Evolutionary conservation across 2,888 invertebrate genomes (phyloP).

Genomic region (Drosophila stalkeri): DNA sequence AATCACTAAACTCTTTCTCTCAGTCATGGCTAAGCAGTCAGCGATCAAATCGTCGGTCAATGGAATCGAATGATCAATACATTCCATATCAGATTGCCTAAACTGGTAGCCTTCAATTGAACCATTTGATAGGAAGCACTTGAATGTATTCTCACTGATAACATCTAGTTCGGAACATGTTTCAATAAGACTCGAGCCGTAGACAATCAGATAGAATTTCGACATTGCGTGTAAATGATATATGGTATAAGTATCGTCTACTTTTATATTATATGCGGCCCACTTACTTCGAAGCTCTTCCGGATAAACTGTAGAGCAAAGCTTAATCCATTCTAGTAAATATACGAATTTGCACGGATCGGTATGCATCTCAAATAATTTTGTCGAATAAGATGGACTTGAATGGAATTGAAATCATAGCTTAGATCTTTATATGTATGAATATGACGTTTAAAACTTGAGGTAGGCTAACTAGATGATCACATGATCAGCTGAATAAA

Average conservation of each 20-base stretch:
- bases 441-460: neutral
- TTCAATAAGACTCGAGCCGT: neutral
- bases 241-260: neutral
- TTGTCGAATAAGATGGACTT: neutral
- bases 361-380: neutral
- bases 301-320: neutral
- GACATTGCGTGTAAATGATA: neutral
- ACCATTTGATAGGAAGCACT: neutral
- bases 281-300: neutral
- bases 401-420: neutral
- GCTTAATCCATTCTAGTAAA: neutral
- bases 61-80: constrained; percentile 26
- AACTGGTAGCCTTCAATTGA: neutral
- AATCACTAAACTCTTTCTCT: neutral
- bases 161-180: neutral
- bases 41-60: constrained; percentile 34
- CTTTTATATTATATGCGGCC: neutral
- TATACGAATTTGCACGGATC: neutral
- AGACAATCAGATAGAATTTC: neutral
- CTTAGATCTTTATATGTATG: neutral
- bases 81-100: neutral
- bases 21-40: neutral
- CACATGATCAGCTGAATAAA: neutral
- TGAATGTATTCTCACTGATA: neutral
- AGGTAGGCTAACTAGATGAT: neutral